Percentiles rank a stretch among this genome's conserved stretches.
Conservation (phyloP, 2,113 vertebrate species). For the Tamias sibiricus region DNA sequence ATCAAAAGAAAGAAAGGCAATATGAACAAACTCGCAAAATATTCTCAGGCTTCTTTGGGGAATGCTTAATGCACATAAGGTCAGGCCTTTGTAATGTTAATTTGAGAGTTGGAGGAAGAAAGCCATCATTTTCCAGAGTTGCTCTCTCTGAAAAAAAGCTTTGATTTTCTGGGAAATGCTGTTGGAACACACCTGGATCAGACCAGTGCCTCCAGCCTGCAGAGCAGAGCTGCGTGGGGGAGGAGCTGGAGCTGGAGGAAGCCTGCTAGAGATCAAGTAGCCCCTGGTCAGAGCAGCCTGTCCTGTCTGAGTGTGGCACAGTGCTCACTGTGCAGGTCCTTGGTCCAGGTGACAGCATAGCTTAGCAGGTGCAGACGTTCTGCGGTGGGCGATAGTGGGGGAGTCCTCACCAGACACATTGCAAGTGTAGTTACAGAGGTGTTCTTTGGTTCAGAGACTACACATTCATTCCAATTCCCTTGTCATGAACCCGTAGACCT, state of each 20-base stretch:
- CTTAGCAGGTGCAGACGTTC: background rate
- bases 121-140: constrained; percentile 90
- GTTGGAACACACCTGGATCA: constrained; percentile 48
- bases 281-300: background rate
- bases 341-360: background rate
- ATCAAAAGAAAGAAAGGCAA: constrained; percentile 87
- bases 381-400: background rate
- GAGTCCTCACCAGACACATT: background rate
- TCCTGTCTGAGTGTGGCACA: background rate
- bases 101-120: constrained; percentile 89
- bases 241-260: background rate
- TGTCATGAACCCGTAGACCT: background rate
- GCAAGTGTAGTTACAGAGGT: background rate
- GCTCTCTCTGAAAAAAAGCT: constrained; percentile 86
- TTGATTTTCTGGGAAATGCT: constrained; percentile 85
- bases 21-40: constrained; percentile 90
- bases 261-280: background rate
- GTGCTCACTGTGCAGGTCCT: background rate
- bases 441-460: background rate
- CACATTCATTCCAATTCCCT: background rate
- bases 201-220: background rate
- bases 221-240: background rate
- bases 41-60: constrained; percentile 86
- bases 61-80: constrained; percentile 88
- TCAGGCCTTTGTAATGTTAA: constrained; percentile 93